These are phyloP conservation scores for Pimpla rufipes DNA, from an alignment of 2,888 invertebrate genomes.

Conservation along the genomic window DNA sequence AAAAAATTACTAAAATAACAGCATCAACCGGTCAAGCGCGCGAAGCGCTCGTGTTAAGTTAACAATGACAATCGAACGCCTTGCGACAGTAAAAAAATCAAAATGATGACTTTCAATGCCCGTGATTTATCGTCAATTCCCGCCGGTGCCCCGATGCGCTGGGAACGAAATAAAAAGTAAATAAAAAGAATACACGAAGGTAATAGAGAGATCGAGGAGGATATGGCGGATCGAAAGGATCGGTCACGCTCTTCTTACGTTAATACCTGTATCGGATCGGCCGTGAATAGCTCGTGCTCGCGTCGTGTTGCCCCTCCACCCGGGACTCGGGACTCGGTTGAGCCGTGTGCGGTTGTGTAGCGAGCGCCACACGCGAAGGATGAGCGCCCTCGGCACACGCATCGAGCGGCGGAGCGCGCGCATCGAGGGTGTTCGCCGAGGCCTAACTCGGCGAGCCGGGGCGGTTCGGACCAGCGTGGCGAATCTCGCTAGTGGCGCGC, in stretches of 20 bases:
- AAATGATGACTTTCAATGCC: background rate
- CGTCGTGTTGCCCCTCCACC: constrained; percentile 31
- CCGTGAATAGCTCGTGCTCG: constrained; percentile 68
- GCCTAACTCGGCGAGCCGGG: constrained; percentile 35
- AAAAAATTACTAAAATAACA: too few relatives aligned
- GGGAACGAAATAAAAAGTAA: constrained; percentile 33
- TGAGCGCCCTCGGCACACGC: background rate
- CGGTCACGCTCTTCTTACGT: constrained; percentile 83
- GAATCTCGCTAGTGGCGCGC: constrained; percentile 80
- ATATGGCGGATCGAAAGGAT: constrained; percentile 79
- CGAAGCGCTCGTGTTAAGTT: too few relatives aligned
- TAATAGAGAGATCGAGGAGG: constrained; percentile 69
- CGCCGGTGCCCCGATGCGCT: constrained; percentile 14
- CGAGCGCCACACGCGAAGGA: constrained; percentile 21
- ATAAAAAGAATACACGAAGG: constrained; percentile 50
- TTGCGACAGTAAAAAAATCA: background rate
- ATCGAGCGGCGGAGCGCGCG: too few relatives aligned
- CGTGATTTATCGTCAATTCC: constrained; percentile 16
- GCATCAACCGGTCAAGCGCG: too few relatives aligned
- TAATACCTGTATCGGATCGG: constrained; percentile 82
- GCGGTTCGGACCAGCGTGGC: constrained; percentile 76
- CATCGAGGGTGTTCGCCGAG: constrained; percentile 55
- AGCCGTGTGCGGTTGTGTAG: constrained; percentile 52
- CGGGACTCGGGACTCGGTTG: constrained; percentile 46
- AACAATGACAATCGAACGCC: background rate